Base-by-base conservation (phyloP, 2,797 vertebrate genomes). In the Notolepis coatsorum region DNA sequence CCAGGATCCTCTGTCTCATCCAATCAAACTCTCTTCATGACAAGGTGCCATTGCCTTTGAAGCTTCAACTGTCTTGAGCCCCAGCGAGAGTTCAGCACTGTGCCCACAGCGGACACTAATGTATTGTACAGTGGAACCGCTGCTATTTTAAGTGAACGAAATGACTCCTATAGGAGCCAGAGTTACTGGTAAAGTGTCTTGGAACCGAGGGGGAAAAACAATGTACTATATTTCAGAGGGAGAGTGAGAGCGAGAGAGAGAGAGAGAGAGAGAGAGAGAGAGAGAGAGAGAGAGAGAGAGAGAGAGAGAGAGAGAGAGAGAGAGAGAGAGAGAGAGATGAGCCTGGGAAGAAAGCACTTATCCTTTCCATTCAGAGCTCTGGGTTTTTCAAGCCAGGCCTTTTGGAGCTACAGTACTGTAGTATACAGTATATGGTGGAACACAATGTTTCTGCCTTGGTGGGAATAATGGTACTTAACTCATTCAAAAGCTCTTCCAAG, bases 161-260 rank as follows among this genome's bases (percentile, higher is more conserved):
- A n/a, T n/a, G n/a, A n/a, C n/a, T n/a, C n/a, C n/a, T n/a, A n/a
- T n/a, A n/a, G n/a, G n/a, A n/a, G n/a, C n/a, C n/a, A n/a, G n/a
- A n/a, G n/a, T n/a, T n/a, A n/a, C n/a, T n/a, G n/a, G n/a, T n/a
- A n/a, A n/a, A n/a, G 35, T 37, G 2, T 5, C 4, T 2, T 37
- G 12, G 15, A 37, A 13, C 13, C 3, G 10, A 7, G 7, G 10
- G 3, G 15, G 35, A 37, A n/a, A 37, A 7, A 55, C 31, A 61
- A 15, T 23, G 31, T 28, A 23, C 15, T 37, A 55, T 37, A 55
- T 55, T 48, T 42, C 37, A 55, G n/a, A 62, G 39, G 30, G 23
- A 49, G 33, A 61, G 12, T 31, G 39, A 20, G 7, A 21, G 52
- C 27, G 12, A 17, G 27, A 24, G 17, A 31, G 15, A 37, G 23